Conservation (phyloP, 2,113 vertebrate species). For the Odocoileus hemionus region DNA sequence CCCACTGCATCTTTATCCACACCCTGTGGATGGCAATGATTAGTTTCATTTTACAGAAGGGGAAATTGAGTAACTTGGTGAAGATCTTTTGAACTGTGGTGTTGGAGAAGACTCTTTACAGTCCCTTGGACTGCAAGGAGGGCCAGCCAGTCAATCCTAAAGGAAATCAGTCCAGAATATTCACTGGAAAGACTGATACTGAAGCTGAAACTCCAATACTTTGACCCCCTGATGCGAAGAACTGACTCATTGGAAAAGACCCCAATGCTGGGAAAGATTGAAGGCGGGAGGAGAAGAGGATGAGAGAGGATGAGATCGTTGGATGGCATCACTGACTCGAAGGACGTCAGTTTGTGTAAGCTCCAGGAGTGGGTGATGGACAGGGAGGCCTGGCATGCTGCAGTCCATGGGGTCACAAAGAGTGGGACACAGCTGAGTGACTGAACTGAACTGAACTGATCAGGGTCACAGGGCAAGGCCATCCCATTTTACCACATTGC, state of each 20-base stretch:
- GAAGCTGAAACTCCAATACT: background rate
- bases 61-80: background rate
- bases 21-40: no score
- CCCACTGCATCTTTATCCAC: background rate
- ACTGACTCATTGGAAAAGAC: background rate
- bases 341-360: background rate
- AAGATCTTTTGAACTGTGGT: background rate
- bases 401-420: background rate
- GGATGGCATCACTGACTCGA: background rate
- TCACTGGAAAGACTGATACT: background rate
- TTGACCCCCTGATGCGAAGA: background rate
- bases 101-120: background rate
- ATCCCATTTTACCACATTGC: fast-evolving
- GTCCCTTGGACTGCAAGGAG: background rate
- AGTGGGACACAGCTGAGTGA: background rate
- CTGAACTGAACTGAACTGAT: background rate
- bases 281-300: background rate
- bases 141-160: background rate
- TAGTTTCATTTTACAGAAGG: background rate
- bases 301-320: fast-evolving
- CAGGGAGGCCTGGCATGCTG: background rate
- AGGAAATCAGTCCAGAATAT: background rate
- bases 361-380: fast-evolving
- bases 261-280: background rate
- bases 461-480: fast-evolving